Evolutionary conservation across 1,140 invertebrate species (phyloP).

Genomic region (Hyposmocoma kahamanoa): DNA sequence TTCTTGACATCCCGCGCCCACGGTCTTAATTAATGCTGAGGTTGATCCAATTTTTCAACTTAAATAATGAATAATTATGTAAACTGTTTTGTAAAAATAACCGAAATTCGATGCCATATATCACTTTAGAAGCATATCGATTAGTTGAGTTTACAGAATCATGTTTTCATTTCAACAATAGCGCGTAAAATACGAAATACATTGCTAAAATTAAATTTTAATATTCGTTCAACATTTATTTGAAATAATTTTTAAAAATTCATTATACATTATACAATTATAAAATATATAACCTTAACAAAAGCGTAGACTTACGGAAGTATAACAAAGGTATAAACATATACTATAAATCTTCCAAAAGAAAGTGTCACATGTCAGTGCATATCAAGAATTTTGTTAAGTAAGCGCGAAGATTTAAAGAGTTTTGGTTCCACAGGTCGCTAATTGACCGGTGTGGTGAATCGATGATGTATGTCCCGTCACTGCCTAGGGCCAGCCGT

Average conservation of each 20-base stretch:
- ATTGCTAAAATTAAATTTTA: no score
- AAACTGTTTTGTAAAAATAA: no score
- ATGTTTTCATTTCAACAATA: background rate
- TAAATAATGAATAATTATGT: no score
- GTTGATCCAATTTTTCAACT: no score
- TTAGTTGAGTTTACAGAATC: background rate
- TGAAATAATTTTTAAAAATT: no score
- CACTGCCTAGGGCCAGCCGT: slow-evolving; percentile 23
- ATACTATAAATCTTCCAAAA: no score
- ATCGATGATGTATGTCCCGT: slow-evolving; percentile 45
- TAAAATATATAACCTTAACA: no score
- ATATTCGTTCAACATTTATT: no score
- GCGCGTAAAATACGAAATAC: no score
- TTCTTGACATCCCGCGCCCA: background rate
- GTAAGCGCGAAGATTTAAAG: background rate
- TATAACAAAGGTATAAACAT: no score
- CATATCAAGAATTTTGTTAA: background rate
- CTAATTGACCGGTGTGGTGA: slow-evolving; percentile 49
- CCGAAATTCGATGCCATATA: background rate
- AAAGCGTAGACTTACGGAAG: no score
- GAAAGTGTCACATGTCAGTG: background rate
- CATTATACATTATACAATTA: no score
- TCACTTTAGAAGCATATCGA: background rate
- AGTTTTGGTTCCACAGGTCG: slow-evolving; percentile 12
- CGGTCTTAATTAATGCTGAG: background rate